Evolutionary conservation across 2,888 invertebrate species (phyloP).

Genomic region (Scaptodrosophila latifasciaeformis): DNA sequence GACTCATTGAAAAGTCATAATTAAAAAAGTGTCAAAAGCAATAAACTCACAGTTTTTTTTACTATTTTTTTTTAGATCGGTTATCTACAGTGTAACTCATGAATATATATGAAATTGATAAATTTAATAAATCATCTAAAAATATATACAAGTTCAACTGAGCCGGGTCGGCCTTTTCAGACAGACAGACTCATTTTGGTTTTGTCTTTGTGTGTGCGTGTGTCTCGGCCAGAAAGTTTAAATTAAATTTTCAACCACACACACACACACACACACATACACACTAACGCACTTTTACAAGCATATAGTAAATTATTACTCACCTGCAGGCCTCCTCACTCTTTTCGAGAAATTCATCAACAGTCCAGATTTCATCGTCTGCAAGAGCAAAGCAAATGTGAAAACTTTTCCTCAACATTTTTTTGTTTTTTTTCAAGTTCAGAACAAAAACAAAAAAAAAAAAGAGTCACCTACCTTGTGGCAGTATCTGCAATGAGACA

Average conservation of each 20-base stretch:
- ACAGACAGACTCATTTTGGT: too few species aligned
- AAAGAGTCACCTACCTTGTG: constrained; percentile 76
- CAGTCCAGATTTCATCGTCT: constrained; percentile 89
- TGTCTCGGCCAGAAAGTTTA: constrained; percentile 31
- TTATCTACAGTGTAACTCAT: constrained; percentile 28
- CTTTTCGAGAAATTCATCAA: constrained; percentile 89
- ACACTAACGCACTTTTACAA: constrained; percentile 22
- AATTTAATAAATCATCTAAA: constrained; percentile 53
- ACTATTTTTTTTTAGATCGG: too few species aligned
- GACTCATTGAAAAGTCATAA: too few species aligned
- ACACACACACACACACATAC: constrained; percentile 9
- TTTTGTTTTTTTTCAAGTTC: too few species aligned
- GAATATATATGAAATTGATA: constrained; percentile 45
- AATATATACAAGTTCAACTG: too few species aligned
- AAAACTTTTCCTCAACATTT: constrained; percentile 49
- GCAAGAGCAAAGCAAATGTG: constrained; percentile 50
- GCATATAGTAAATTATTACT: constrained; percentile 24
- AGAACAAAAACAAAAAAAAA: constrained; percentile 36
- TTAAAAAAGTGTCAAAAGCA: too few species aligned
- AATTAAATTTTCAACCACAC: constrained; percentile 44
- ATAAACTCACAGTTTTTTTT: too few species aligned
- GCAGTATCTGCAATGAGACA: constrained; percentile 86
- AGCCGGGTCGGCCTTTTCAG: too few species aligned
- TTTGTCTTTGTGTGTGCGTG: too few species aligned
- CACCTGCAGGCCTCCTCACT: constrained; percentile 87